Evolutionary conservation across 2,888 invertebrate species (phyloP).

Genomic region (Leucophenga maculata): DNA sequence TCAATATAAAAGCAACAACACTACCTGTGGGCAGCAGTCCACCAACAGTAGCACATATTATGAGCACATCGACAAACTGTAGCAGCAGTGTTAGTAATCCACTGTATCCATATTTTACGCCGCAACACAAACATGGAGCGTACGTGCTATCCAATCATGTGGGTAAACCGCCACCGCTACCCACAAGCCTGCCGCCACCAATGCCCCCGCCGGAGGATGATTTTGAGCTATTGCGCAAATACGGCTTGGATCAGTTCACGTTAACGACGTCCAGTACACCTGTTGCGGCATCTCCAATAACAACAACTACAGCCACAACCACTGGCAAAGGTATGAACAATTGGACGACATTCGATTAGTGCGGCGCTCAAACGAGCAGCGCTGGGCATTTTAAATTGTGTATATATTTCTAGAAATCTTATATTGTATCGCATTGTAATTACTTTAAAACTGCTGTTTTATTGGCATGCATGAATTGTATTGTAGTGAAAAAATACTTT

Average conservation of each 20-base stretch:
- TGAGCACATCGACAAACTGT: slow-evolving; percentile 38
- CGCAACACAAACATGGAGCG: slow-evolving; percentile 61
- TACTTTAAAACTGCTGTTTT: too few species aligned
- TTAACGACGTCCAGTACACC: slow-evolving; percentile 50
- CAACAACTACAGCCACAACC: slow-evolving; percentile 38
- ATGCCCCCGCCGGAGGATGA: slow-evolving; percentile 67
- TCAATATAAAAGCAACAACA: slow-evolving; percentile 62
- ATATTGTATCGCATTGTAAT: too few species aligned
- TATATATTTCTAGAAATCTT: too few species aligned
- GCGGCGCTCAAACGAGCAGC: too few species aligned
- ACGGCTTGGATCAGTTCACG: slow-evolving; percentile 71
- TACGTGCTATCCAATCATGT: slow-evolving; percentile 45
- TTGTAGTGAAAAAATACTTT: too few species aligned
- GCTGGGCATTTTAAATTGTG: too few species aligned
- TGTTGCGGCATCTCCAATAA: slow-evolving; percentile 35
- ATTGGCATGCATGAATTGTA: too few species aligned
- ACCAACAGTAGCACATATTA: slow-evolving; percentile 24
- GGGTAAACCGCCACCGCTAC: slow-evolving; percentile 47
- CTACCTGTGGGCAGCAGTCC: slow-evolving; percentile 58
- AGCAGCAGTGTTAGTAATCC: slow-evolving; percentile 71
- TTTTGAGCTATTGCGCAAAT: slow-evolving; percentile 70
- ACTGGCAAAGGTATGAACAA: slow-evolving; percentile 62
- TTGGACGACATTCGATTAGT: slow-evolving; percentile 71
- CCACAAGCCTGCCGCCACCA: slow-evolving; percentile 50
- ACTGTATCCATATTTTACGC: slow-evolving; percentile 74